Percentiles rank a stretch among this genome's conserved stretches.
These are phyloP conservation scores for Bombyx mori DNA, from an alignment of 1,140 invertebrate species.

Conservation along the genomic window ASM3026992v2 NC_085135.1:3106001-3106500, in stretches of 20 bases:
- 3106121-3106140: slow-evolving; percentile 13
- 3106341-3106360: neutral
- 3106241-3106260: slow-evolving; percentile 14
- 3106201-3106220: slow-evolving; percentile 17
- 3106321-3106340: neutral
- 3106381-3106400: neutral
- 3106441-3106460: slow-evolving; percentile 4
- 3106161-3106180: slow-evolving; percentile 13
- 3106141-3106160: slow-evolving; percentile 12
- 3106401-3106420: neutral
- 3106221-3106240: slow-evolving; percentile 14
- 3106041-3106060: too few relatives aligned
- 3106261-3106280: slow-evolving; percentile 12
- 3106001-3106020: too few relatives aligned
- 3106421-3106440: neutral
- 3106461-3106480: neutral
- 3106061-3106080: too few relatives aligned
- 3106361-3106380: neutral
- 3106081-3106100: slow-evolving; percentile 8
- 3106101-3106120: slow-evolving; percentile 13
- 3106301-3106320: slow-evolving; percentile 2
- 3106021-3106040: too few relatives aligned
- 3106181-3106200: slow-evolving; percentile 12
- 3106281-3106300: slow-evolving; percentile 16
- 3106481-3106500: neutral